Conservation (phyloP, 2,797 vertebrate species). For the Acridotheres tristis region DNA sequence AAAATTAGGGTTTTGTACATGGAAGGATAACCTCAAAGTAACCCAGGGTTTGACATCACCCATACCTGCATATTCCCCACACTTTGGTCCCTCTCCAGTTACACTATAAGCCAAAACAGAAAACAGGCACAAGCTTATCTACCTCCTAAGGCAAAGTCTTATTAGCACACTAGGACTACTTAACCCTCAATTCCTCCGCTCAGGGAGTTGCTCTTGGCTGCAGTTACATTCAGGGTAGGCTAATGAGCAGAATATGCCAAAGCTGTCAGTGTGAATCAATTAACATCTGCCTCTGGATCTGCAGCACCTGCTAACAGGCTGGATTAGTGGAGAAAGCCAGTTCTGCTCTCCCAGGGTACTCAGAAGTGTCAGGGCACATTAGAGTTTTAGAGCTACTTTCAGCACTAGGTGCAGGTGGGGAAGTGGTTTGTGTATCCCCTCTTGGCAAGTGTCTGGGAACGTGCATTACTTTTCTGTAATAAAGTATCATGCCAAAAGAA, state of each 20-base stretch:
- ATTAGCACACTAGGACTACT: not conserved
- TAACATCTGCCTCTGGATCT: slow-evolving; percentile 53
- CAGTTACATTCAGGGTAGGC: not conserved
- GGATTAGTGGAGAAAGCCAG: not conserved
- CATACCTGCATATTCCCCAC: not conserved
- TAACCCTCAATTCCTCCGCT: not conserved
- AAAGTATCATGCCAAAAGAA: not conserved
- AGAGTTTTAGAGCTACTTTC: not conserved
- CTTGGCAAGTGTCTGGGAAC: not conserved
- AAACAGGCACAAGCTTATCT: not conserved
- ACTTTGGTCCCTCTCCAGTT: not conserved
- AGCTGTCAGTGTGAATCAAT: slow-evolving; percentile 13
- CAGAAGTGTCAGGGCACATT: not conserved
- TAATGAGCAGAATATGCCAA: slow-evolving; percentile 29
- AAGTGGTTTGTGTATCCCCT: not conserved
- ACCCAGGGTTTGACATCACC: not conserved
- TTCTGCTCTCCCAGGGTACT: not conserved
- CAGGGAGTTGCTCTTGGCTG: not conserved
- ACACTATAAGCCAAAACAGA: not conserved
- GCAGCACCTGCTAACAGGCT: slow-evolving; percentile 33
- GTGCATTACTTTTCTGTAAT: not conserved
- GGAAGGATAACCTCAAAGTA: not conserved
- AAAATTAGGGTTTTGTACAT: not conserved
- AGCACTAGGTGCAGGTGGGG: not conserved
- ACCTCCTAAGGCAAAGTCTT: not conserved